Conservation (phyloP, 2,797 vertebrate species). For the Hephaestus fuliginosus region DNA sequence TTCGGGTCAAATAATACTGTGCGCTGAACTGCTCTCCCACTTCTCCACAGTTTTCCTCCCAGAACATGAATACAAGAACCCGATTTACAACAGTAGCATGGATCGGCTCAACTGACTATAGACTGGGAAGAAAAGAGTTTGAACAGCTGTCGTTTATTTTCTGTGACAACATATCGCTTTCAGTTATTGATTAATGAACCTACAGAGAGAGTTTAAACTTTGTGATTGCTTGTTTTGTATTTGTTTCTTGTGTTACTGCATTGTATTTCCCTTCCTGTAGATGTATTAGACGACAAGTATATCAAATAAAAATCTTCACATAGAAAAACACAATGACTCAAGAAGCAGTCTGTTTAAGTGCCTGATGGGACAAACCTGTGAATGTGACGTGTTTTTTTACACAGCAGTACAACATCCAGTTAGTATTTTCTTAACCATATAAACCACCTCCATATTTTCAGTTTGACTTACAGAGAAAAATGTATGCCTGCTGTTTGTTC, state of each 20-base stretch:
- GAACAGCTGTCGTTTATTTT: background rate
- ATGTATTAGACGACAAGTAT: background rate
- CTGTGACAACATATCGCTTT: background rate
- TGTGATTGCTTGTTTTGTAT: background rate
- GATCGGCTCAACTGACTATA: constrained; percentile 55
- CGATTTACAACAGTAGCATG: constrained; percentile 76
- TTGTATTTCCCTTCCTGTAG: background rate
- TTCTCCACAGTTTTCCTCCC: constrained; percentile 41
- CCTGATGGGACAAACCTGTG: background rate
- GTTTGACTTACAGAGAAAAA: constrained; percentile 2
- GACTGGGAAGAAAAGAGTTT: background rate
- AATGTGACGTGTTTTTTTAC: background rate
- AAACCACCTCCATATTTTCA: background rate
- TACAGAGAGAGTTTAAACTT: background rate
- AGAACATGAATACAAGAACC: constrained; percentile 77
- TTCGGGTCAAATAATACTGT: constrained; percentile 3
- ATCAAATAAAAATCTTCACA: constrained; percentile 6
- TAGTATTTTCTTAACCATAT: background rate
- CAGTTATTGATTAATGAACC: background rate
- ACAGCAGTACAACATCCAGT: background rate
- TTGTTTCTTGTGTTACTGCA: background rate
- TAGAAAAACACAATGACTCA: background rate
- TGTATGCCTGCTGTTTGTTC: background rate
- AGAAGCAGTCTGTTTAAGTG: background rate
- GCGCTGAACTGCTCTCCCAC: constrained; percentile 3